Percentiles rank a stretch among this genome's conserved stretches.
These are phyloP conservation scores for cattle (Bos taurus) DNA, from an alignment of 2,113 vertebrate genomes.

Conservation along the genomic window DNA sequence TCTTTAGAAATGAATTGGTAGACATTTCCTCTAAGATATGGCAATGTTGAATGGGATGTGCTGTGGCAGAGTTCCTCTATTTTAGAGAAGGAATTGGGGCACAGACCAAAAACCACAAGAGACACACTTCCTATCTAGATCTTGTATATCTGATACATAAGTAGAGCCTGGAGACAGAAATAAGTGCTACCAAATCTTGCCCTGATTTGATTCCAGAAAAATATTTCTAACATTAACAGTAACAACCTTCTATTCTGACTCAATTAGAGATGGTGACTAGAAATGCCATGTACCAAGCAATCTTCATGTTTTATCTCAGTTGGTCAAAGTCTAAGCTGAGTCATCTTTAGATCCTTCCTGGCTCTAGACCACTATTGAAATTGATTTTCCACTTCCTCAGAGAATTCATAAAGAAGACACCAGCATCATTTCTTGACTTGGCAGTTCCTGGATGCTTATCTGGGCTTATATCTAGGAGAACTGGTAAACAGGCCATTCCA, in stretches of 20 bases:
- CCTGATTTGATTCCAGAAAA: neutral
- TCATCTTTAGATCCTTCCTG: neutral
- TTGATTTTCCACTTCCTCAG: neutral
- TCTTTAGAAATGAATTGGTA: neutral
- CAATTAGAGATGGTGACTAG: neutral
- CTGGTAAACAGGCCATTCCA: neutral
- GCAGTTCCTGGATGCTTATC: neutral
- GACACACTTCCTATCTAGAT: neutral
- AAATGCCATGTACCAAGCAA: too few species aligned
- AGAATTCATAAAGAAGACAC: neutral
- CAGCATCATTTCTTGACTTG: neutral
- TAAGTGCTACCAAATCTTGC: neutral
- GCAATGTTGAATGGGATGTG: neutral
- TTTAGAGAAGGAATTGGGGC: neutral
- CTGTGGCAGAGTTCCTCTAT: neutral
- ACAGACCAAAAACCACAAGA: neutral
- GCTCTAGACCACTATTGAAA: neutral
- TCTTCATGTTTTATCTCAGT: neutral
- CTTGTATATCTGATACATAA: too few species aligned
- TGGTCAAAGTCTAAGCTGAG: neutral
- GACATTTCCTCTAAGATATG: neutral
- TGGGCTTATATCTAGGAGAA: neutral
- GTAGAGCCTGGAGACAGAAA: neutral
- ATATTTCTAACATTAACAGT: neutral
- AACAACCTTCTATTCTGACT: accelerated